Conservation (phyloP, 2,888 invertebrate genomes). For the Diplolepis rosae region DNA sequence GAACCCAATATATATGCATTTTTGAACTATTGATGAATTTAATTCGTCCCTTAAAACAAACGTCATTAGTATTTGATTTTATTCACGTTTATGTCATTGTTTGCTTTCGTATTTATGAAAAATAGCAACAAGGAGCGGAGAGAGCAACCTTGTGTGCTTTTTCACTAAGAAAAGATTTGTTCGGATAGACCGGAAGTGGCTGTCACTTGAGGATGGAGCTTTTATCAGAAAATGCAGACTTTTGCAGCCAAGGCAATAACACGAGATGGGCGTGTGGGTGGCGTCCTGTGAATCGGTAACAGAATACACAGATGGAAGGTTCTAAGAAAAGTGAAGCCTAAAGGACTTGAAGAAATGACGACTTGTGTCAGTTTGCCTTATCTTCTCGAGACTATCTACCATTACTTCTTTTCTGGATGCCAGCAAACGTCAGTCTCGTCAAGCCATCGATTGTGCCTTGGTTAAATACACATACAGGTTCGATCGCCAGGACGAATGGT, state of each 20-base stretch:
- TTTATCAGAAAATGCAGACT: conserved; percentile 57
- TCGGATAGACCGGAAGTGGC: conserved; percentile 53
- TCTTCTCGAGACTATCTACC: conserved; percentile 63
- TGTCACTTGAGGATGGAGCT: conserved; percentile 54
- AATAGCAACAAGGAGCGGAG: conserved; percentile 15
- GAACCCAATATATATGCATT: too few relatives aligned
- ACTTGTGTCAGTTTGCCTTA: conserved; percentile 63
- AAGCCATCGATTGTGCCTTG: conserved; percentile 34
- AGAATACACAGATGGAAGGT: conserved; percentile 64
- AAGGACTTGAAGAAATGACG: conserved; percentile 57
- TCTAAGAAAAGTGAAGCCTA: conserved; percentile 53
- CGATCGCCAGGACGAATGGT: not conserved
- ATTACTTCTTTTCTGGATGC: conserved; percentile 63
- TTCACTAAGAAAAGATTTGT: not conserved
- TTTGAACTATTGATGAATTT: too few relatives aligned
- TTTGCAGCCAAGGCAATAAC: conserved; percentile 45
- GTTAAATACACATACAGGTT: not conserved
- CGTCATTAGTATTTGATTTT: too few relatives aligned
- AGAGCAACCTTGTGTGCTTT: conserved; percentile 10
- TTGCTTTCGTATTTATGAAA: conserved; percentile 6
- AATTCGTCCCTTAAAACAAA: too few relatives aligned
- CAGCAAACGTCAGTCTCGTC: conserved; percentile 47
- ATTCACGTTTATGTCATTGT: not conserved
- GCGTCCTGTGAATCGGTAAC: conserved; percentile 49
- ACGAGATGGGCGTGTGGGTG: not conserved